Evolutionary conservation across 2,113 vertebrate species (phyloP).

Genomic region (Sander lucioperca): DNA sequence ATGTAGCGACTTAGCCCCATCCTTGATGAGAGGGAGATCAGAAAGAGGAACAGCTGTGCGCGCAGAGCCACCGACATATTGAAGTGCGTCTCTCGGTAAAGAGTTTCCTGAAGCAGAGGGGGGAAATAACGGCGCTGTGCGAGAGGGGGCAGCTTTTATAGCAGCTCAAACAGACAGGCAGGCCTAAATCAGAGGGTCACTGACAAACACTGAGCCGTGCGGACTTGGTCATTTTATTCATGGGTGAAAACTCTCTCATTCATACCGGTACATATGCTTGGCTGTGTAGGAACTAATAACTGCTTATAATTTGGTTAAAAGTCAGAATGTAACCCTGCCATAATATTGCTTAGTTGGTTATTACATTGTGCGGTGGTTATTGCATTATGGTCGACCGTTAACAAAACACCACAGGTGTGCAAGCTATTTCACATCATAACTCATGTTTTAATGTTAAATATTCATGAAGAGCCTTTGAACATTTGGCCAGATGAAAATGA

Average conservation of each 20-base stretch:
- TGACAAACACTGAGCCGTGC: conserved; percentile 17
- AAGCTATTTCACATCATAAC: conserved; percentile 4
- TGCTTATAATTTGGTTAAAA: not conserved
- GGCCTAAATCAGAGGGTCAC: conserved; percentile 55
- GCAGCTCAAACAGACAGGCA: conserved; percentile 43
- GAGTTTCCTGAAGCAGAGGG: conserved; percentile 42
- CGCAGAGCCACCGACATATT: conserved; percentile 70
- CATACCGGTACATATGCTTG: not conserved
- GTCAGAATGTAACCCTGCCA: not conserved
- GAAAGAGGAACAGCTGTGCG: conserved; percentile 70
- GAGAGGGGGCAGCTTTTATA: conserved; percentile 75
- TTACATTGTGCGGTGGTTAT: not conserved
- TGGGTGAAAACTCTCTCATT: conserved; percentile 25
- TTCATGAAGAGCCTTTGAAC: not conserved
- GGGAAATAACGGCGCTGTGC: conserved; percentile 52
- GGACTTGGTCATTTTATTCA: conserved; percentile 1
- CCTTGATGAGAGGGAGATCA: conserved; percentile 68
- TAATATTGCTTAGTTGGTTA: not conserved
- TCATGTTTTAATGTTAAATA: not conserved
- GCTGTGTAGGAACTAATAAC: not conserved
- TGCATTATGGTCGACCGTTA: not conserved
- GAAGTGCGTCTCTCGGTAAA: conserved; percentile 55
- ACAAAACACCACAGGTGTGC: not conserved
- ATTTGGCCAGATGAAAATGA: not conserved
- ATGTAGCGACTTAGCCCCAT: conserved; percentile 71